Evolutionary conservation across 2,888 invertebrate species (phyloP).

Genomic region (Amiota minor): DNA sequence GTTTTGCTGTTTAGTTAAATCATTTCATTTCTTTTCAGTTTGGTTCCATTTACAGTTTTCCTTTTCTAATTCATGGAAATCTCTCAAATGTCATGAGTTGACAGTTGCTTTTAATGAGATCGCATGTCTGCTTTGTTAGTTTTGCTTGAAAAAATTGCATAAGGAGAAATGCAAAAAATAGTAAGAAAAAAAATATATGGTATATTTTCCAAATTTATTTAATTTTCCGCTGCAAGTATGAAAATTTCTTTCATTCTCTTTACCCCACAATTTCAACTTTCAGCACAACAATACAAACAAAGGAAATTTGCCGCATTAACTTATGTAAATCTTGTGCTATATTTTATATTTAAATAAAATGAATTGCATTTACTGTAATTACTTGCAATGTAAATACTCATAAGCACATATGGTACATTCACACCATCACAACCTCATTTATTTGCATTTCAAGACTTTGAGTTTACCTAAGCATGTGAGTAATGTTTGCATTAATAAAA

Average conservation of each 20-base stretch:
- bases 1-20: slow-evolving; percentile 15
- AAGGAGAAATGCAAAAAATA: not conserved
- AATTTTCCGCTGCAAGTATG: too few species aligned
- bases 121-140: too few species aligned
- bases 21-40: not conserved
- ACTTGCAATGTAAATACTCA: slow-evolving; percentile 28
- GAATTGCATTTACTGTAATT: slow-evolving; percentile 52
- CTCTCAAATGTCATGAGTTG: slow-evolving; percentile 34
- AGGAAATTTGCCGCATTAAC: slow-evolving; percentile 1
- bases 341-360: slow-evolving; percentile 44
- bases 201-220: too few species aligned
- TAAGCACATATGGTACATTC: too few species aligned
- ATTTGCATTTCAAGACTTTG: slow-evolving; percentile 3
- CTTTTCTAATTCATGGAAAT: slow-evolving; percentile 43
- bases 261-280: too few species aligned
- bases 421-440: not conserved
- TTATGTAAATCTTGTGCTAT: slow-evolving; percentile 25
- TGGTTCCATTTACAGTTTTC: not conserved
- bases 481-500: not conserved
- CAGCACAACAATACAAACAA: not conserved
- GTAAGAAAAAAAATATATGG: not conserved
- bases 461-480: slow-evolving; percentile 37
- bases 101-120: slow-evolving; percentile 9
- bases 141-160: too few species aligned
- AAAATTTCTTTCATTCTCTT: too few species aligned